Base-by-base conservation (phyloP, 2,113 vertebrate species). In the Phaethornis superciliosus region DNA sequence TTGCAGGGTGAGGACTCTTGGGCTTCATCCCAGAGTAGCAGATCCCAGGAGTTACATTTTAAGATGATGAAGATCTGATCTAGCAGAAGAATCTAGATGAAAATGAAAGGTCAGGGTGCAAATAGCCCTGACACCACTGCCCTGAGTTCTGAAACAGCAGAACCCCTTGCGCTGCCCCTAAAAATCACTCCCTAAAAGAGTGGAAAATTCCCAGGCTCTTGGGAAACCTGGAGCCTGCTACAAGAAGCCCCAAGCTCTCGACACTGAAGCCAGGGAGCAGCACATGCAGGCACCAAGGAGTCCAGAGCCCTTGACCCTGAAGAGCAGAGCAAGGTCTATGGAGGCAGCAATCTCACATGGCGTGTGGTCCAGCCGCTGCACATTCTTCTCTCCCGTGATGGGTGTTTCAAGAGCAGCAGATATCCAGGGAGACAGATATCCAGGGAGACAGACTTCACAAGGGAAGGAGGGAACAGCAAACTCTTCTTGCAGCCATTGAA, bases 321-420 rank as follows among this genome's bases (percentile, higher is more conserved):
- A 26, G 49, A 64, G 47, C 49, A 51, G 49, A 24, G 22, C 12
- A 30, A 42, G 60, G 59, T 2, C 30, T 20, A 59, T 1, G 52
- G 69, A 92, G 88, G 90, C 58, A 64, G 37, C 74, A 88, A 95
- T 47, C 97, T 98, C 97, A 97, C 97, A 95, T 65, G 96, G 86
- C 89, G 86, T 51, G 91, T 40, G 90, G 94, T 97, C 95, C 94
- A 72, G 94, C 84, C 46, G 90, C 65, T 20, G 96, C 71, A 81
- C 78, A 78, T 97, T 81, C 94, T 97, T 67, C 92, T 95, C 87
- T 93, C 88, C 90, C 74, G 2, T 4, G 27, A 44, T 40, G 87
- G 75, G 13, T 60, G 68, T 75, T 81, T 85, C 81, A 80, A 95
- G 96, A 85, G 86, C 75, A 89, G 86, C 28, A 37, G 80, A 88